phyloP scores from a whole-genome alignment of 2,797 vertebrate genomes.

The Selene dorsalis region DNA sequence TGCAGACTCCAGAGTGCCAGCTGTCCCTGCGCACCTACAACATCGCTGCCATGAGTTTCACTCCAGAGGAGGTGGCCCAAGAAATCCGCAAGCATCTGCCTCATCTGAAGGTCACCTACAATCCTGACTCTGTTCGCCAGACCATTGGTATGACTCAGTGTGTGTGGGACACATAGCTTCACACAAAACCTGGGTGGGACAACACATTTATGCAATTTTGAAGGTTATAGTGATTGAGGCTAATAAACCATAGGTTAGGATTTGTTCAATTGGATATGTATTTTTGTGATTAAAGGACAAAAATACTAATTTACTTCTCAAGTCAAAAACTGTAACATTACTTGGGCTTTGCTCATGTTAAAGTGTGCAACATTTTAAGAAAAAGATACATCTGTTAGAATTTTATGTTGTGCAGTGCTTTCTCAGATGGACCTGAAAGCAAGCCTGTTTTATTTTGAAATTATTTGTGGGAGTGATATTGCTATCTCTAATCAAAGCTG shows the following conservation, averaged over 20 bases:
- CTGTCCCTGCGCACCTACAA: slow-evolving; percentile 87
- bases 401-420: background rate
- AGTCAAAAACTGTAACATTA: background rate
- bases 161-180: background rate
- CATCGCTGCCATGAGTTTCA: slow-evolving; percentile 87
- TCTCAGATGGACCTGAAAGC: background rate
- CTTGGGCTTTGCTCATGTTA: background rate
- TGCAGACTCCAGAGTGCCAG: slow-evolving; percentile 82
- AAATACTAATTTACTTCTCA: no score
- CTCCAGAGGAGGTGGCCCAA: slow-evolving; percentile 83
- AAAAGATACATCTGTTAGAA: background rate
- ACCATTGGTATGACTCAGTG: slow-evolving; percentile 79
- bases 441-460: background rate
- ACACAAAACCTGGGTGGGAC: background rate
- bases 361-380: background rate
- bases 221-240: background rate
- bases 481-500: background rate
- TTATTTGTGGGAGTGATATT: background rate
- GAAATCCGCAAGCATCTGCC: slow-evolving; percentile 86
- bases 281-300: background rate
- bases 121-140: slow-evolving; percentile 83
- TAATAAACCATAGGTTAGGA: background rate
- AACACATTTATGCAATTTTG: background rate
- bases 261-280: background rate
- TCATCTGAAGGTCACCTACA: slow-evolving; percentile 84